Conservation (phyloP, 2,797 vertebrate genomes). For the Myotis myotis region DNA sequence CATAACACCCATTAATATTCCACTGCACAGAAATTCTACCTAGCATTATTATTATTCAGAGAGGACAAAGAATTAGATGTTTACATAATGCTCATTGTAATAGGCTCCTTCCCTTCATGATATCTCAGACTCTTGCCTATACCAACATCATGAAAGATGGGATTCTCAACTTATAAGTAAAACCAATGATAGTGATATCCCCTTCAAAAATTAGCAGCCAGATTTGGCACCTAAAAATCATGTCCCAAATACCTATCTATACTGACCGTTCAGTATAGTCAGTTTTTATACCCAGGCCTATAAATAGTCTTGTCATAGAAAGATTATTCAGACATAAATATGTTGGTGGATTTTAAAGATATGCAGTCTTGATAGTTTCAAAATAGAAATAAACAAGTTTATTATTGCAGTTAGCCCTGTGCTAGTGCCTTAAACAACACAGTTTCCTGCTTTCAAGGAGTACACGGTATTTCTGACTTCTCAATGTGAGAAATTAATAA, state of each 20-base stretch:
- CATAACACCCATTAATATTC: not conserved
- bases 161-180: constrained; percentile 5
- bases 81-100: not conserved
- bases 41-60: not conserved
- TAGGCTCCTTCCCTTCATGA: not conserved
- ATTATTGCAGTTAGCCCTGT: not conserved
- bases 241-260: not conserved
- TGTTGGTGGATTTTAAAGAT: constrained; percentile 25
- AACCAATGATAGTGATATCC: not conserved
- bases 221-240: not conserved
- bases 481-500: not conserved
- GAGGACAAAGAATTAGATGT: not conserved
- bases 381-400: not conserved
- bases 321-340: not conserved
- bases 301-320: not conserved
- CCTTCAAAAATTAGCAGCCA: constrained; percentile 6
- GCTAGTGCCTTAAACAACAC: not conserved
- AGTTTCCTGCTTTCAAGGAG: not conserved
- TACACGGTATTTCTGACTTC: not conserved
- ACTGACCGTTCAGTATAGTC: no score
- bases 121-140: not conserved
- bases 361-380: not conserved
- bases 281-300: not conserved
- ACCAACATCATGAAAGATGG: not conserved
- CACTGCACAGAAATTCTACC: not conserved